Evolutionary conservation across 2,113 vertebrate species (phyloP).

Genomic region (Sardina pilchardus): DNA sequence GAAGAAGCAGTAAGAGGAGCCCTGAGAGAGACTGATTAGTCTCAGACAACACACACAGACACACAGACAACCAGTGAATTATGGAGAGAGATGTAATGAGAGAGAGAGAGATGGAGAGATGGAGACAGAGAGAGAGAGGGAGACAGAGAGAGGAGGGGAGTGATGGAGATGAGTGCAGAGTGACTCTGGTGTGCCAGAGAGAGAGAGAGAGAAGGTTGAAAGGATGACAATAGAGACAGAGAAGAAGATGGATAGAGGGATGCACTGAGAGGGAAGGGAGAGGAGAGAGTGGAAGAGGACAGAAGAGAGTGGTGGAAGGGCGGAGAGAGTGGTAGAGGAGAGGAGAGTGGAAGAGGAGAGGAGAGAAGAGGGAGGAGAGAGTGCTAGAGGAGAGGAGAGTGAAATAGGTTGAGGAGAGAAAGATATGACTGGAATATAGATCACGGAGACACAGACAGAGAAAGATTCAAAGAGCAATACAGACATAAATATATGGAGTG

Average conservation of each 20-base stretch:
- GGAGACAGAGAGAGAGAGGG: neutral
- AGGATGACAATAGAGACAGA: no score
- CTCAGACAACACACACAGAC: neutral
- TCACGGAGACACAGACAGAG: no score
- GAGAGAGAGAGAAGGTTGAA: neutral
- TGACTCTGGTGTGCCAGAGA: constrained; percentile 13
- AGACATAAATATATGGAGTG: no score
- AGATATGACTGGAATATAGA: no score
- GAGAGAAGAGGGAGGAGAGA: constrained; percentile 2
- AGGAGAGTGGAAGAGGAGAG: neutral
- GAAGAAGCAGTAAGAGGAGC: no score
- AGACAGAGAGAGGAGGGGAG: neutral
- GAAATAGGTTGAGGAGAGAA: no score
- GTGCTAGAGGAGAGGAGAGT: neutral
- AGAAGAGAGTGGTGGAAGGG: neutral
- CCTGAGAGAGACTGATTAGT: neutral
- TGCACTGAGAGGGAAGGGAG: neutral
- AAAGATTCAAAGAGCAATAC: no score
- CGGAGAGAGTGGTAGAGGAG: neutral
- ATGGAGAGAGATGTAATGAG: neutral
- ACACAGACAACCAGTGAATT: neutral
- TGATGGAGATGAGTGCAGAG: constrained; percentile 19
- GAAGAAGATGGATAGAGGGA: neutral
- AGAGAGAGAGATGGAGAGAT: neutral
- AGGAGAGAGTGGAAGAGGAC: neutral